A percentile compares a stretch with the other conserved stretches of the same genome.
Conservation (phyloP, 2,113 vertebrate species). For the Monopterus albus region DNA sequence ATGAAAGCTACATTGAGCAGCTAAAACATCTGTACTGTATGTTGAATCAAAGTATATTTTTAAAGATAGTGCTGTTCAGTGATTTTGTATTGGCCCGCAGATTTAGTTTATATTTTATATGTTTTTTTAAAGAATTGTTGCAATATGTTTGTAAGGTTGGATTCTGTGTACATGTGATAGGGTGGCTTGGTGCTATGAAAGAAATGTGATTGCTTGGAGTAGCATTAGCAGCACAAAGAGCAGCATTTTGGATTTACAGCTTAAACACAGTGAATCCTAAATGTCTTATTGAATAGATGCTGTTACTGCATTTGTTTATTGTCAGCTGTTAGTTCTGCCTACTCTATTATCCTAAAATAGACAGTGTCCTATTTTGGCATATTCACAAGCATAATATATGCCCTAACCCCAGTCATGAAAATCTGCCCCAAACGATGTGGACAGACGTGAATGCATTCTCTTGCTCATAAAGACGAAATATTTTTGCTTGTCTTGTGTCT, state of each 20-base stretch:
- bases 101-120: slow-evolving; percentile 23
- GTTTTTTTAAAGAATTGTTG: not conserved
- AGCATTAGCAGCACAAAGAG: no score
- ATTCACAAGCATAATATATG: no score
- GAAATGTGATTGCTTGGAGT: not conserved
- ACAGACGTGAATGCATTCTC: no score
- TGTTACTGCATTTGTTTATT: not conserved
- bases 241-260: slow-evolving; percentile 4
- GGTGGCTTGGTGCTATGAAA: not conserved
- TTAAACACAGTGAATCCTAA: not conserved
- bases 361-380: no score
- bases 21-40: no score
- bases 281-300: slow-evolving; percentile 2
- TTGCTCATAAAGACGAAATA: no score
- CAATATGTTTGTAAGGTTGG: not conserved
- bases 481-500: no score
- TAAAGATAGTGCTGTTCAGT: no score
- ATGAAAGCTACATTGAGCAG: no score
- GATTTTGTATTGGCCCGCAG: slow-evolving; percentile 3
- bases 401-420: no score
- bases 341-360: slow-evolving; percentile 7
- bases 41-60: no score
- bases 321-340: not conserved
- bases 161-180: not conserved
- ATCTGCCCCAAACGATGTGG: no score